phyloP scores from a whole-genome alignment of 2,888 invertebrate species.

The Nycteola revayana region DNA sequence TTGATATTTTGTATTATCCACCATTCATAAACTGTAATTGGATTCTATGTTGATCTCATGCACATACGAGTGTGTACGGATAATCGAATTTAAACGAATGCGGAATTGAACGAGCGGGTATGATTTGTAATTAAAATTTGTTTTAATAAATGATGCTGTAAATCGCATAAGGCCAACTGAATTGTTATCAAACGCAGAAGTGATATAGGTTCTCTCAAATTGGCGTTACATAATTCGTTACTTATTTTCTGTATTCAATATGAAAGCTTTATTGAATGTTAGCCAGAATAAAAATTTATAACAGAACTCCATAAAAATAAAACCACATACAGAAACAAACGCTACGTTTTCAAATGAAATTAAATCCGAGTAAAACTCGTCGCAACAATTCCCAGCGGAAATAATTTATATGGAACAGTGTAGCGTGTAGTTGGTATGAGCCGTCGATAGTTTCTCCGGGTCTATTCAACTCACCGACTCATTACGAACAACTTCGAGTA shows the following conservation, averaged over 20 bases:
- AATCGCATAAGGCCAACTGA: too few species aligned
- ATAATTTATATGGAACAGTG: constrained; percentile 12
- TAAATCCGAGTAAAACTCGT: not conserved
- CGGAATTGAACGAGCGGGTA: too few species aligned
- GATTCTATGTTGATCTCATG: constrained; percentile 20
- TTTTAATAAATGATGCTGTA: too few species aligned
- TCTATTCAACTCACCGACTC: constrained; percentile 24
- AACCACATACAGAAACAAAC: not conserved
- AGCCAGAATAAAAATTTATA: not conserved
- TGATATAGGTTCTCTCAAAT: too few species aligned
- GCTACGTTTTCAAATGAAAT: not conserved
- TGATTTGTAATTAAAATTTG: too few species aligned
- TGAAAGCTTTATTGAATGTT: too few species aligned
- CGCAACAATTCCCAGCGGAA: constrained; percentile 12
- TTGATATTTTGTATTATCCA: constrained; percentile 24
- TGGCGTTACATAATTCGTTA: too few species aligned
- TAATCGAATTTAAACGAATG: not conserved
- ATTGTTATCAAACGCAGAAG: too few species aligned
- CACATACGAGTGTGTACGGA: constrained; percentile 4
- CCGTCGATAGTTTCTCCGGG: constrained; percentile 23
- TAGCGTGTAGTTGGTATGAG: constrained; percentile 15
- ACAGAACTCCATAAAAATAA: not conserved
- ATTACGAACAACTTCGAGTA: constrained; percentile 30
- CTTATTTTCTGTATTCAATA: too few species aligned
- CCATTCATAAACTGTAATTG: constrained; percentile 33